A percentile compares a stretch with the other conserved stretches of the same genome.
Evolutionary conservation across 1,140 invertebrate genomes (phyloP).

Genomic region (Cataglyphis hispanica): DNA sequence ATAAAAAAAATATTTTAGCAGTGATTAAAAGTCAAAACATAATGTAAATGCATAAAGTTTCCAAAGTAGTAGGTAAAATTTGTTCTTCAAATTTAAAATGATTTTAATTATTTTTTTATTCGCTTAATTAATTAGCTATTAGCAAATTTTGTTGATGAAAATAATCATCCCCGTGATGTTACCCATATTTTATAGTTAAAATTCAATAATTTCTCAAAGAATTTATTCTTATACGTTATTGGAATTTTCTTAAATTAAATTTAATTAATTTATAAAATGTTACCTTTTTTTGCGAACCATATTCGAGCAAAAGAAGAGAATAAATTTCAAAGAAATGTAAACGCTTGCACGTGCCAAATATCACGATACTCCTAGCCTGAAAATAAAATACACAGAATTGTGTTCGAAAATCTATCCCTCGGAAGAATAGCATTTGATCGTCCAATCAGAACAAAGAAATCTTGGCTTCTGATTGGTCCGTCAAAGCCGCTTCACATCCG

Average conservation of each 20-base stretch:
- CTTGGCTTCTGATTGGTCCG: too few species aligned
- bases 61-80: not conserved
- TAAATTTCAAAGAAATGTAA: not conserved
- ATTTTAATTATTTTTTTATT: not conserved
- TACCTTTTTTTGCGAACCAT: constrained; percentile 69
- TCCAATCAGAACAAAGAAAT: too few species aligned
- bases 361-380: too few species aligned
- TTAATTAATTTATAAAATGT: constrained; percentile 10
- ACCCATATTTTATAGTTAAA: not conserved
- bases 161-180: not conserved
- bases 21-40: not conserved
- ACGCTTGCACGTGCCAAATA: not conserved
- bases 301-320: not conserved
- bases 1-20: not conserved
- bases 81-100: not conserved
- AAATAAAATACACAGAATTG: too few species aligned
- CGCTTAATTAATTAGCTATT: not conserved
- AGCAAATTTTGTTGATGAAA: not conserved
- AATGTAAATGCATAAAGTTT: not conserved
- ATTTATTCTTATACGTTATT: not conserved
- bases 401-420: too few species aligned
- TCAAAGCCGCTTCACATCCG: too few species aligned
- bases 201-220: not conserved
- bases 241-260: not conserved
- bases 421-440: too few species aligned